phyloP scores from a whole-genome alignment of 2,888 invertebrate species.

The Agrochola litura region DNA sequence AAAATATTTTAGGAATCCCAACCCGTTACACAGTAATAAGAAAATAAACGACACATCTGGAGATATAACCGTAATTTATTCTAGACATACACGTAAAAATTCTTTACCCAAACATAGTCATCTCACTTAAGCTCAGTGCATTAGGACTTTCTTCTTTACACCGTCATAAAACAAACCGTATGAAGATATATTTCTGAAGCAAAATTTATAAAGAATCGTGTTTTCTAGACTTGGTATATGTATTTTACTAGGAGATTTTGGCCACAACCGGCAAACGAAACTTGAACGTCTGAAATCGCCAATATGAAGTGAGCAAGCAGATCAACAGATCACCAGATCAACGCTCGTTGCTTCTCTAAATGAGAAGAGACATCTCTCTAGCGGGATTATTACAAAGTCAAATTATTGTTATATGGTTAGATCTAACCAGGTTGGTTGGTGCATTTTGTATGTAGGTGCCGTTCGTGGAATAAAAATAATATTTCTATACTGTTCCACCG shows the following conservation, averaged over 20 bases:
- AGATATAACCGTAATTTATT: conserved; percentile 54
- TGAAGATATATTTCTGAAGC: conserved; percentile 34
- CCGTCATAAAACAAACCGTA: conserved; percentile 38
- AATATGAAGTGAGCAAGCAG: not conserved
- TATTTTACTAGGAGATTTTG: not conserved
- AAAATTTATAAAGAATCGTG: conserved; percentile 21
- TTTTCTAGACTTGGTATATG: conserved; percentile 19
- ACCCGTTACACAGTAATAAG: conserved; percentile 39
- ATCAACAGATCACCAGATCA: no score
- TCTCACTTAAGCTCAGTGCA: conserved; percentile 43
- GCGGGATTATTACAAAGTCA: not conserved
- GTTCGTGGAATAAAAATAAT: not conserved
- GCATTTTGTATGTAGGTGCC: not conserved
- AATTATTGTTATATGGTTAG: not conserved
- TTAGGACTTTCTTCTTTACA: conserved; percentile 29
- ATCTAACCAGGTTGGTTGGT: not conserved
- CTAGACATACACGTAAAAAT: conserved; percentile 45
- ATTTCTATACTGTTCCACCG: not conserved
- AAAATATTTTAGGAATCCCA: conserved; percentile 27
- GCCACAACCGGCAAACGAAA: not conserved
- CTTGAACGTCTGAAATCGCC: not conserved
- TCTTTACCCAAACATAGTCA: conserved; percentile 34
- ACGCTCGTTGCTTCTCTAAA: not conserved
- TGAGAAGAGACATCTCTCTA: not conserved
- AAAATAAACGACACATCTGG: conserved; percentile 44